phyloP scores from a whole-genome alignment of 2,113 vertebrate species.

The Nibea albiflora region DNA sequence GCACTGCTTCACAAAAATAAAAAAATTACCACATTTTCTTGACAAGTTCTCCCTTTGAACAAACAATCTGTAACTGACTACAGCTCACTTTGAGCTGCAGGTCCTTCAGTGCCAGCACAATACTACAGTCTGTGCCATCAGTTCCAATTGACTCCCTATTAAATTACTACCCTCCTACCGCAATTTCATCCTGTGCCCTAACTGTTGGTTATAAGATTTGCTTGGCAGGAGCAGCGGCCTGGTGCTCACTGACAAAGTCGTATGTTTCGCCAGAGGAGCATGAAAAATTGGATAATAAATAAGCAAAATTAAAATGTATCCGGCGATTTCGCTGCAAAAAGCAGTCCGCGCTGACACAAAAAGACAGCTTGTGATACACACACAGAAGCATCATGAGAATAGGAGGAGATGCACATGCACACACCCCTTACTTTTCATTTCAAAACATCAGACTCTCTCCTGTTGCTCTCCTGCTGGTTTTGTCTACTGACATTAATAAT shows the following conservation, averaged over 20 bases:
- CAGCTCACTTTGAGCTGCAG: constrained; percentile 17
- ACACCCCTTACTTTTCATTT: constrained; percentile 31
- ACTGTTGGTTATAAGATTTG: constrained; percentile 69
- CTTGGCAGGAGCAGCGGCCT: constrained; percentile 48
- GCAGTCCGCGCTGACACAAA: constrained; percentile 15
- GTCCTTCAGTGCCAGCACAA: constrained; percentile 53
- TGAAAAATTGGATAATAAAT: constrained; percentile 56
- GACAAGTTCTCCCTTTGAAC: constrained; percentile 48
- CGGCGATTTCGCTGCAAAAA: constrained; percentile 22
- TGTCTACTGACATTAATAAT: constrained; percentile 20
- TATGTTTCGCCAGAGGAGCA: constrained; percentile 42
- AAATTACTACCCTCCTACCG: constrained; percentile 66
- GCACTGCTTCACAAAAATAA: constrained; percentile 15
- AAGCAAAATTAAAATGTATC: constrained; percentile 51
- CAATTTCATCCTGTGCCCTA: constrained; percentile 63
- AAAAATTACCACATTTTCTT: constrained; percentile 35
- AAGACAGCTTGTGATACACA: constrained; percentile 1
- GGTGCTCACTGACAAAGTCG: constrained; percentile 36
- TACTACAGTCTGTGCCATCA: constrained; percentile 51
- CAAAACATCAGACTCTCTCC: constrained; percentile 28
- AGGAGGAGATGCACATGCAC: constrained; percentile 7
- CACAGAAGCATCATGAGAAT: background rate
- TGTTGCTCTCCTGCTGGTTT: constrained; percentile 53
- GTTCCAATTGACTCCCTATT: constrained; percentile 62
- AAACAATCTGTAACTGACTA: constrained; percentile 58